phyloP scores from a whole-genome alignment of 2,113 vertebrate genomes.

The Macquaria australasica region DNA sequence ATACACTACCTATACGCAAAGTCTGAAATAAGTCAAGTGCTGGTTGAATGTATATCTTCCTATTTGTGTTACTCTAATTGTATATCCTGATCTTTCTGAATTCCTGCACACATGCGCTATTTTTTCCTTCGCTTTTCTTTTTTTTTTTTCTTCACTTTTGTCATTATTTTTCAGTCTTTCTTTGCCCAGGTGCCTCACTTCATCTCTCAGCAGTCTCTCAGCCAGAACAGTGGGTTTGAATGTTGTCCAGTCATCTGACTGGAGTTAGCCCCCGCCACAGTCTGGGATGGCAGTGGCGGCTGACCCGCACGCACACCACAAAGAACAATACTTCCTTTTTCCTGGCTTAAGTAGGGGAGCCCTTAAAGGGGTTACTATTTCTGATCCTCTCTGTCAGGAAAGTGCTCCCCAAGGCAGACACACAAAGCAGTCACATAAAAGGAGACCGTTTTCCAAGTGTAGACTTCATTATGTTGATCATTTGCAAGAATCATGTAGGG shows the following conservation, averaged over 20 bases:
- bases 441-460: not conserved
- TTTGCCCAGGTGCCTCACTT: conserved; percentile 25
- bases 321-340: conserved; percentile 75
- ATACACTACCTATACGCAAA: not conserved
- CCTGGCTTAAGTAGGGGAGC: conserved; percentile 54
- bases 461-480: conserved; percentile 12
- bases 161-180: not conserved
- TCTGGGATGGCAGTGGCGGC: conserved; percentile 53
- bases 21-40: not conserved
- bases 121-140: not conserved
- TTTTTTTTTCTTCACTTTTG: not conserved
- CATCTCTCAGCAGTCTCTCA: conserved; percentile 50
- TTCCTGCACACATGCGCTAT: not conserved
- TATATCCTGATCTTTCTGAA: not conserved
- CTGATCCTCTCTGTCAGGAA: conserved; percentile 46
- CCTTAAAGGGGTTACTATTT: conserved; percentile 50
- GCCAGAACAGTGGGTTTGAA: conserved; percentile 57
- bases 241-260: conserved; percentile 75
- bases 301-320: conserved; percentile 46
- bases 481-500: not conserved
- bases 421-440: conserved; percentile 9
- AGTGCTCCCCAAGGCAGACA: conserved; percentile 39
- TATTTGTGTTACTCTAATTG: not conserved
- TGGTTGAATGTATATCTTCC: not conserved
- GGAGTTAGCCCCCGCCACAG: conserved; percentile 63